Conservation (phyloP, 2,888 invertebrate genomes). For the Dynastes tityus region DNA sequence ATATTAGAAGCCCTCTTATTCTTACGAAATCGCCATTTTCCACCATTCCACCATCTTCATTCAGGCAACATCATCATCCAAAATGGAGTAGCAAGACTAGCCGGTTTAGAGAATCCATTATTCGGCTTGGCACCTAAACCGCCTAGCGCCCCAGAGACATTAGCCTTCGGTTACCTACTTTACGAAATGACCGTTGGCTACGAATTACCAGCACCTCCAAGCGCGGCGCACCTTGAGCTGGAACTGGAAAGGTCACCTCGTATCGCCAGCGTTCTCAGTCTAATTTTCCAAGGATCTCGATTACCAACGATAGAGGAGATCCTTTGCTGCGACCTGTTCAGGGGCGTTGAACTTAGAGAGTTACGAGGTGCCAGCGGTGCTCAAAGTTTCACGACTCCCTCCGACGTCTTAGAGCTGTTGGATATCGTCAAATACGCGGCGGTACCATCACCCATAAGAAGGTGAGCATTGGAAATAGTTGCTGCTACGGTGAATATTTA, state of each 20-base stretch:
- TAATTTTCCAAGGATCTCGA: conserved; percentile 73
- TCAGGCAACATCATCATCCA: conserved; percentile 93
- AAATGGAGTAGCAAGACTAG: conserved; percentile 91
- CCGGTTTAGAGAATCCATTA: conserved; percentile 89
- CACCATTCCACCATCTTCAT: conserved; percentile 89
- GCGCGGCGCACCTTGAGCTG: conserved; percentile 81
- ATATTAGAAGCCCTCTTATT: conserved; percentile 90
- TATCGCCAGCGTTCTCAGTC: conserved; percentile 69
- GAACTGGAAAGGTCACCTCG: conserved; percentile 82
- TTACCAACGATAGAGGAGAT: conserved; percentile 87
- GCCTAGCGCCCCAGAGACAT: conserved; percentile 75
- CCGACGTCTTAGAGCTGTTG: conserved; percentile 65
- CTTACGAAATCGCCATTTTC: conserved; percentile 89
- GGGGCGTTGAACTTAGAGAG: conserved; percentile 91
- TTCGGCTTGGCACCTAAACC: conserved; percentile 80
- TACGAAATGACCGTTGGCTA: conserved; percentile 94
- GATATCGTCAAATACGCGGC: conserved; percentile 60
- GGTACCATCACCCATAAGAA: conserved; percentile 42
- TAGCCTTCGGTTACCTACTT: conserved; percentile 87
- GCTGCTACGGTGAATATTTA: background rate
- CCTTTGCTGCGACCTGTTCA: conserved; percentile 86
- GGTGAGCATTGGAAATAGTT: conserved; percentile 36
- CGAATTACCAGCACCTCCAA: conserved; percentile 84
- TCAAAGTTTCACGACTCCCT: conserved; percentile 62
- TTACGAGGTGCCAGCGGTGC: conserved; percentile 88